Evolutionary conservation across 1,140 invertebrate genomes (phyloP).

Genomic region (Varroa destructor): DNA sequence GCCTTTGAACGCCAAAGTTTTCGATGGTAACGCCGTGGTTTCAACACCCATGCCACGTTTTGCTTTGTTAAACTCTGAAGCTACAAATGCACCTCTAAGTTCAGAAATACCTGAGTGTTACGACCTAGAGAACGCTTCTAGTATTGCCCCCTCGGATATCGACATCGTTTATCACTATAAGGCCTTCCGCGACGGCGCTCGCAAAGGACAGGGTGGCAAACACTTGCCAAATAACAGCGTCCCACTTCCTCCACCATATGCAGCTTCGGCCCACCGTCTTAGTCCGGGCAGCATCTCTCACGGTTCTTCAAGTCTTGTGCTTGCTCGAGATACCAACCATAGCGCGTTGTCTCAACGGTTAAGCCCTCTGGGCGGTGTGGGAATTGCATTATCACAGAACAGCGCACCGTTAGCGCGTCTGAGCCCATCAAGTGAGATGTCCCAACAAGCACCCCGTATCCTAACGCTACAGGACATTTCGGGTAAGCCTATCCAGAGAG

Average conservation of each 20-base stretch:
- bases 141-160: slow-evolving; percentile 89
- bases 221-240: slow-evolving; percentile 46
- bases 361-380: slow-evolving; percentile 41
- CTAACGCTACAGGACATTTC: slow-evolving; percentile 82
- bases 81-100: slow-evolving; percentile 39
- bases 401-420: slow-evolving; percentile 74
- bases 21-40: background rate
- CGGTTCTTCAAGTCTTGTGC: slow-evolving; percentile 47
- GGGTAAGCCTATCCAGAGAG: slow-evolving; percentile 73
- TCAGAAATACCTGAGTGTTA: slow-evolving; percentile 86
- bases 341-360: slow-evolving; percentile 37
- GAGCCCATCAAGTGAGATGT: slow-evolving; percentile 78
- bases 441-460: slow-evolving; percentile 74
- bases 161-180: slow-evolving; percentile 94
- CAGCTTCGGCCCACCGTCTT: slow-evolving; percentile 37
- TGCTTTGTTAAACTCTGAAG: too few species aligned
- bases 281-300: slow-evolving; percentile 39
- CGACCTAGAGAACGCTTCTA: slow-evolving; percentile 89
- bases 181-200: slow-evolving; percentile 61
- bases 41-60: background rate
- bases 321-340: slow-evolving; percentile 42
- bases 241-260: slow-evolving; percentile 36
- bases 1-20: slow-evolving; percentile 29
- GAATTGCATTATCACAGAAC: slow-evolving; percentile 47
- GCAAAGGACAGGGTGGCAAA: slow-evolving; percentile 49